Base-by-base conservation (phyloP, 2,113 vertebrate genomes). In the Callorhinus ursinus region DNA sequence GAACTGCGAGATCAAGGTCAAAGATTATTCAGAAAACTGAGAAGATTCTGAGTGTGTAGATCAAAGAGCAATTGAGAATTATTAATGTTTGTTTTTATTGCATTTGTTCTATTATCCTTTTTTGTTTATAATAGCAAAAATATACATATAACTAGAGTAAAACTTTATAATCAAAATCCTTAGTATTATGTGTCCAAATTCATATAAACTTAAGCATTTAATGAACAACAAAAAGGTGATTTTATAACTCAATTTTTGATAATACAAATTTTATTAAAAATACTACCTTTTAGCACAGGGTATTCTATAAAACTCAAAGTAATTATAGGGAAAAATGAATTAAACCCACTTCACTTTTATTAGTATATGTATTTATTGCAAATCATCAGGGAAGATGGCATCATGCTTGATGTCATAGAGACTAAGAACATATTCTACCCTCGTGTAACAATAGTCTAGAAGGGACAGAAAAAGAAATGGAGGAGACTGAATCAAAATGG, bases 211-310 rank as follows among this genome's bases (percentile, higher is more conserved):
- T 77, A 80, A 9, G 11, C 5, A 92, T 16, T 11, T 92, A 88
- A 65, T 82, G 55, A 93, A 53, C 67, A 63, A 63, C 15, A 51
- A 72, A 88, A 93, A 77, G 12, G 79, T 84, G 88, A n/a, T 63
- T 95, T 93, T 74, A 71, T 88, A 94, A 92, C 81, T 13, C 19
- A 51, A 59, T 36, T 88, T 90, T 87, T 65, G 13, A 16, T 96
- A 90, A 92, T 63, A 67, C 1, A 71, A 36, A 19, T 79, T 96
- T 85, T 71, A 90, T 59, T 90, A 63, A 87, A 90, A 82, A 76
- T 82, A 61, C 22, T 91, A 22, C 4, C 33, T 86, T 79, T 91
- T 76, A 69, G 22, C 16, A 81, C 4, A 42, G 5, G 36, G 10
- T 3, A 76, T 92, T 51, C 51, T 69, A 61, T 39, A 51, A 46